Evolutionary conservation across 2,797 vertebrate species (phyloP).

Genomic region (Pseudochirops cupreus): DNA sequence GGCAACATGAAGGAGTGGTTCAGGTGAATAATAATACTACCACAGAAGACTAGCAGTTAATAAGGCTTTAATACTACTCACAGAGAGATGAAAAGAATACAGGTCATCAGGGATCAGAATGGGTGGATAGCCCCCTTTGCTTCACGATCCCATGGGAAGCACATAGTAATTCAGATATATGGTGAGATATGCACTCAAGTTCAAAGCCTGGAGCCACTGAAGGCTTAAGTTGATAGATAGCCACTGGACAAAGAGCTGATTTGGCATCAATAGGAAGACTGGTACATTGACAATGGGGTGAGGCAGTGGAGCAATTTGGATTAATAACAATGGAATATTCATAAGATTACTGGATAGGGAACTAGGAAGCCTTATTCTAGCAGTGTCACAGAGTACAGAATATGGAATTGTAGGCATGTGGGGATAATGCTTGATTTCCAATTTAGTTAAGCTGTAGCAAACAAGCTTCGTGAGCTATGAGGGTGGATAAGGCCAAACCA

Average conservation of each 20-base stretch:
- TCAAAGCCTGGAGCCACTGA: neutral
- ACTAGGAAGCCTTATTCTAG: neutral
- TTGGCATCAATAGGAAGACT: too few species aligned
- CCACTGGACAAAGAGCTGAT: neutral
- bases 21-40: neutral
- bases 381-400: neutral
- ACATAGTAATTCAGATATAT: neutral
- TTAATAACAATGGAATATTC: neutral
- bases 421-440: neutral
- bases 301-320: too few species aligned
- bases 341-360: neutral
- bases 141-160: neutral
- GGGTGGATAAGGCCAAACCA: neutral
- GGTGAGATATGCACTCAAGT: neutral
- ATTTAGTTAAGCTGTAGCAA: neutral
- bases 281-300: too few species aligned
- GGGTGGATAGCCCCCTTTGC: neutral
- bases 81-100: neutral
- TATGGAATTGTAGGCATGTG: neutral
- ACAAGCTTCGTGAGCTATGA: neutral
- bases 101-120: neutral
- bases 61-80: neutral
- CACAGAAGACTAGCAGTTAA: neutral
- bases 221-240: neutral
- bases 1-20: neutral